Conservation (phyloP, 1,140 invertebrate genomes). For the Whitmania pigra region DNA sequence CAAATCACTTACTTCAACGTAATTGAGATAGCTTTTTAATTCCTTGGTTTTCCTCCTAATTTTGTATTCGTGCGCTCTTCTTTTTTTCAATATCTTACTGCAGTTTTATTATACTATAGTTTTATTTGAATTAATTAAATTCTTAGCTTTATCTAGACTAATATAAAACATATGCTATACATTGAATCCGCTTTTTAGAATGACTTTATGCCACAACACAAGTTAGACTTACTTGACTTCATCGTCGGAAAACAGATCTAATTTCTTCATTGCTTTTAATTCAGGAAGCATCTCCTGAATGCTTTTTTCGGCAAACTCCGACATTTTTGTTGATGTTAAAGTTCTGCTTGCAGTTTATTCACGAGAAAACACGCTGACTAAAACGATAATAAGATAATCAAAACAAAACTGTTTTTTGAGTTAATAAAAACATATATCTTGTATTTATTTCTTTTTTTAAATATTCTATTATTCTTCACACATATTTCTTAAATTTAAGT, state of each 20-base stretch:
- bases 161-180: not conserved
- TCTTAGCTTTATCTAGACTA: not conserved
- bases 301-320: conserved; percentile 9
- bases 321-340: not conserved
- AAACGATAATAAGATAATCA: too few relatives aligned
- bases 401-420: too few relatives aligned
- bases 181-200: not conserved
- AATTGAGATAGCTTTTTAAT: not conserved
- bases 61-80: conserved; percentile 11
- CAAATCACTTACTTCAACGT: conserved; percentile 3
- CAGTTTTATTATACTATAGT: too few relatives aligned
- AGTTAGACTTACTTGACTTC: not conserved
- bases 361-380: too few relatives aligned
- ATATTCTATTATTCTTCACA: too few relatives aligned
- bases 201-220: not conserved
- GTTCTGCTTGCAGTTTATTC: too few relatives aligned
- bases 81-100: conserved; percentile 11
- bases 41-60: conserved; percentile 2
- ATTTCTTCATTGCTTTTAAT: conserved; percentile 1
- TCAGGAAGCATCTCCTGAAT: conserved; percentile 10
- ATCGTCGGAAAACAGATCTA: not conserved
- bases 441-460: too few relatives aligned
- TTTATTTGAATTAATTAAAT: not conserved
- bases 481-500: too few relatives aligned
- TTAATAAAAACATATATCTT: too few relatives aligned